Conservation (phyloP, 2,888 invertebrate genomes). For the Chironomus tentans region DNA sequence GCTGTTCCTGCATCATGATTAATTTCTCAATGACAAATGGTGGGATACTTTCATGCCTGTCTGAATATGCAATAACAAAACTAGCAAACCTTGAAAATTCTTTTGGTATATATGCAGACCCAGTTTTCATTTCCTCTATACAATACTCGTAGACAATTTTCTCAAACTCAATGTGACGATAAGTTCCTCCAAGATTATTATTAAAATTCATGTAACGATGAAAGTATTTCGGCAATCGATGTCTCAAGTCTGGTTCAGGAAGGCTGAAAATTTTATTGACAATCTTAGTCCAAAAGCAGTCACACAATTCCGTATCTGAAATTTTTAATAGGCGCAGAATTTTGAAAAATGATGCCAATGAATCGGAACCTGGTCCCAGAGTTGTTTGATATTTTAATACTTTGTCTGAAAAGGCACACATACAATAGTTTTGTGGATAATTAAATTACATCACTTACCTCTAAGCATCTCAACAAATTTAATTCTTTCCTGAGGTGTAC, state of each 20-base stretch:
- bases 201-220: constrained; percentile 48
- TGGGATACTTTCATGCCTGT: constrained; percentile 34
- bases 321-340: constrained; percentile 43
- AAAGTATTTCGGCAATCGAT: constrained; percentile 40
- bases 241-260: constrained; percentile 27
- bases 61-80: constrained; percentile 44
- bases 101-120: constrained; percentile 39
- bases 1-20: constrained; percentile 39
- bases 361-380: neutral
- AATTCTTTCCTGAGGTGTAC: constrained; percentile 41
- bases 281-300: constrained; percentile 44
- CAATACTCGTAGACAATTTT: constrained; percentile 39
- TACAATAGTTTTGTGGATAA: no score
- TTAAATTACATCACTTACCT: neutral
- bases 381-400: constrained; percentile 8
- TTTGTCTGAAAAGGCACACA: constrained; percentile 31
- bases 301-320: constrained; percentile 41
- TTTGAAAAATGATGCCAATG: constrained; percentile 40
- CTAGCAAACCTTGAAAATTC: constrained; percentile 39
- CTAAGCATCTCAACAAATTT: constrained; percentile 38
- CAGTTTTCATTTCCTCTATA: constrained; percentile 37
- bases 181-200: constrained; percentile 45
- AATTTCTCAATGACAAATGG: constrained; percentile 39
- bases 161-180: constrained; percentile 45
- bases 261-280: constrained; percentile 34